These are phyloP conservation scores for Halcyon badia DNA, from an alignment of 2,797 vertebrate species.

Conservation along the genomic window DNA sequence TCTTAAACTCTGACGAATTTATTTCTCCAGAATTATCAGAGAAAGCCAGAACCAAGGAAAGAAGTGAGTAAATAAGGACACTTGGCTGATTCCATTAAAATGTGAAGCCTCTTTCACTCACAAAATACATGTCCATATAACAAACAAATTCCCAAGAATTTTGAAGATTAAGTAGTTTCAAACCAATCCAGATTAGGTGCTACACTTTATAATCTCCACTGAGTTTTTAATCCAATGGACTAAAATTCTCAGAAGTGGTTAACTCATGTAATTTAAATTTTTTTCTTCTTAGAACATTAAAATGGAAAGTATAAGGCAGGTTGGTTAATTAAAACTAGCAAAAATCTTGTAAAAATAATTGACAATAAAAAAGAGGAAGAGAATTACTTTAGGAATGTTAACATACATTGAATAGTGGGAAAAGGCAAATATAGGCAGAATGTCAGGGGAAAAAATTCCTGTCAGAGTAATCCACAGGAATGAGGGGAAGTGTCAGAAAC, in stretches of 20 bases:
- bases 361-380: constrained; percentile 75
- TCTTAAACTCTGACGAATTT: neutral
- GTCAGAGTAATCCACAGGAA: neutral
- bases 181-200: neutral
- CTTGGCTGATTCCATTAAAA: neutral
- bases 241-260: neutral
- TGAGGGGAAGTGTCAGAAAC: constrained; percentile 37
- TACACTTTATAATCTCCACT: neutral
- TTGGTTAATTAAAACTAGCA: constrained; percentile 79
- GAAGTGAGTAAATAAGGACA: neutral
- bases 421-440: constrained; percentile 43
- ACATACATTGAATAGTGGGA: constrained; percentile 55
- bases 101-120: neutral
- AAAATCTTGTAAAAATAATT: constrained; percentile 78
- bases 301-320: constrained; percentile 69
- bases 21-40: neutral
- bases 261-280: constrained; percentile 36
- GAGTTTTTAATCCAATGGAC: neutral
- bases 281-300: constrained; percentile 65
- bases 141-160: neutral
- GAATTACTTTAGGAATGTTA: constrained; percentile 74
- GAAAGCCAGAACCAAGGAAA: neutral
- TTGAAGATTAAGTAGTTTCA: neutral
- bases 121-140: neutral
- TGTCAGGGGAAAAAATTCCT: neutral